phyloP scores from a whole-genome alignment of 2,888 invertebrate species.

The Microctonus brassicae region DNA sequence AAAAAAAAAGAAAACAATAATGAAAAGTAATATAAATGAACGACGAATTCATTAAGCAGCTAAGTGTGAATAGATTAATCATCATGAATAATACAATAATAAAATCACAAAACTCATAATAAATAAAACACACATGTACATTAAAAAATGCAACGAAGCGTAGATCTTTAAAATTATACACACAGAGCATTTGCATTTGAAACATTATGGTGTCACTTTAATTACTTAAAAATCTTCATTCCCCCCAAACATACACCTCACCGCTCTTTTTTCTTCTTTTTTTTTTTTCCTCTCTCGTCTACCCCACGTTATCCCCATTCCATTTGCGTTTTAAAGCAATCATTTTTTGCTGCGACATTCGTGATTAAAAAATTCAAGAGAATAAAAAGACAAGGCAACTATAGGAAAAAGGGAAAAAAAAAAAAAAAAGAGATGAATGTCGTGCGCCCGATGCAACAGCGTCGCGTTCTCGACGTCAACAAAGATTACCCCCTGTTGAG shows the following conservation, averaged over 20 bases:
- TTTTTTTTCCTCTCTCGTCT: too few relatives aligned
- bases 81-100: neutral
- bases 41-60: neutral
- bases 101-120: neutral
- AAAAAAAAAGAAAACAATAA: neutral
- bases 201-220: slow-evolving; percentile 28
- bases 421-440: slow-evolving; percentile 17
- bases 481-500: slow-evolving; percentile 21
- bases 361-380: slow-evolving; percentile 25
- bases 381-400: neutral
- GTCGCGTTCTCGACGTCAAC: slow-evolving; percentile 21
- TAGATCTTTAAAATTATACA: slow-evolving; percentile 4
- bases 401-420: slow-evolving; percentile 7
- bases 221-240: slow-evolving; percentile 25
- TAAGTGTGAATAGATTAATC: slow-evolving; percentile 2
- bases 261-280: neutral
- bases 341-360: slow-evolving; percentile 18
- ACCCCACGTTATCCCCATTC: too few relatives aligned
- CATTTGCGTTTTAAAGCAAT: slow-evolving; percentile 18
- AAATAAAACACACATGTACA: neutral
- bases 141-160: neutral
- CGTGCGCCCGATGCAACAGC: slow-evolving; percentile 19
- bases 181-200: slow-evolving; percentile 16
- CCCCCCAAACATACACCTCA: neutral
- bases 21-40: neutral